Evolutionary conservation across 2,797 vertebrate genomes (phyloP).

Genomic region (Anomalospiza imberbis): DNA sequence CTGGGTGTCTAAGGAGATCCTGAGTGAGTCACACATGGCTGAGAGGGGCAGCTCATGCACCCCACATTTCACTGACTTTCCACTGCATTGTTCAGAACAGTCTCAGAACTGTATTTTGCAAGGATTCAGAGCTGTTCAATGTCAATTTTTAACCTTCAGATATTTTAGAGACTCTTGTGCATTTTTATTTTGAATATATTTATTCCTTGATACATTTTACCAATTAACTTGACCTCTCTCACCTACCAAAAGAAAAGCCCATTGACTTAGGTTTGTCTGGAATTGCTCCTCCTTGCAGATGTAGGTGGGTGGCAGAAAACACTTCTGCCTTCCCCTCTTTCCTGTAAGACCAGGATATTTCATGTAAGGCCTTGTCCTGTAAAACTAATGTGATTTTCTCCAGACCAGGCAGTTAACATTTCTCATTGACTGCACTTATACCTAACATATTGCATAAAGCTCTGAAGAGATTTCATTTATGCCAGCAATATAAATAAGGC

Average conservation of each 20-base stretch:
- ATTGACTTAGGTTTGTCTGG: neutral
- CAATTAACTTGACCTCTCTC: neutral
- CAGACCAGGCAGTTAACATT: neutral
- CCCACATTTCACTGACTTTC: neutral
- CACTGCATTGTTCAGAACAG: neutral
- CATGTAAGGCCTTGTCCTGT: neutral
- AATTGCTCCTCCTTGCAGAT: neutral
- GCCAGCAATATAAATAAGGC: neutral
- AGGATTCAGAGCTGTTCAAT: neutral
- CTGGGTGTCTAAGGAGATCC: neutral
- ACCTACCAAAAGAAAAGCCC: neutral
- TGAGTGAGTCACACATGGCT: accelerated
- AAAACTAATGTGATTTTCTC: neutral
- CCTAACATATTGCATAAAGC: neutral
- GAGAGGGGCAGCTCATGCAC: neutral
- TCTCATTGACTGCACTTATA: neutral
- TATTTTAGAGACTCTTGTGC: accelerated
- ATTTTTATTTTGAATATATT: neutral
- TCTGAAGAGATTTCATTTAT: slow-evolving; percentile 11
- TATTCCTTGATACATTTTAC: neutral
- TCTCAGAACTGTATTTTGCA: neutral
- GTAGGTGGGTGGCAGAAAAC: neutral
- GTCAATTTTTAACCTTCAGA: neutral
- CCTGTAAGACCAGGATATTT: neutral
- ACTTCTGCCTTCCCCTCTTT: neutral